Conservation (phyloP, 2,797 vertebrate species). For the Knipowitschia caucasica region DNA sequence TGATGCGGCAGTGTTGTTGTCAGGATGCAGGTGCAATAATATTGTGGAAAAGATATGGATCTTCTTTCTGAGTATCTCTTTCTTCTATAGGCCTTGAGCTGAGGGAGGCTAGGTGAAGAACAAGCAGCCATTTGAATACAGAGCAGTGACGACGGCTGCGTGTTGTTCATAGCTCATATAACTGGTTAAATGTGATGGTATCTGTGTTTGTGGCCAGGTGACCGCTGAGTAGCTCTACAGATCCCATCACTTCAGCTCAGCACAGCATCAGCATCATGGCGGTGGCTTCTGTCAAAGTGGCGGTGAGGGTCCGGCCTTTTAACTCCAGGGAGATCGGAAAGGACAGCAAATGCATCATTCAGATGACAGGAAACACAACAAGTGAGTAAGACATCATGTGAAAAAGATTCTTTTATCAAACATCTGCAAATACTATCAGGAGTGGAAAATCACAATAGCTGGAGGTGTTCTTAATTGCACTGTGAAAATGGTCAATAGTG, state of each 20-base stretch:
- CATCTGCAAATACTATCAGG: too few relatives aligned
- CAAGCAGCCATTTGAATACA: conserved; percentile 68
- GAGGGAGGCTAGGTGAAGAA: conserved; percentile 24
- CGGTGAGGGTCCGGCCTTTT: conserved; percentile 95
- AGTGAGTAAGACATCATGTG: conserved; percentile 79
- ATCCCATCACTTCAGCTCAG: conserved; percentile 40
- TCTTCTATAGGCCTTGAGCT: conserved; percentile 37
- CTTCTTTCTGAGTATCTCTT: not conserved
- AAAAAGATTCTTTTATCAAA: not conserved
- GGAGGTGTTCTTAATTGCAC: not conserved
- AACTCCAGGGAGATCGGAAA: conserved; percentile 93
- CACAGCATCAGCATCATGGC: conserved; percentile 77
- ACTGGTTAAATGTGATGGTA: not conserved
- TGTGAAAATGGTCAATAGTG: not conserved
- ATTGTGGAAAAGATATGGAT: not conserved
- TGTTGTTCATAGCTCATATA: conserved; percentile 21
- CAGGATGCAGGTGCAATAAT: too few relatives aligned
- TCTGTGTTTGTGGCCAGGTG: conserved; percentile 51
- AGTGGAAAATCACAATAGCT: not conserved
- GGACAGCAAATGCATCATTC: conserved; percentile 97
- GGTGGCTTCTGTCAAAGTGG: conserved; percentile 94
- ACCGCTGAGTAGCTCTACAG: conserved; percentile 46
- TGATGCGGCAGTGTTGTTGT: too few relatives aligned
- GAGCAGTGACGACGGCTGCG: conserved; percentile 24
- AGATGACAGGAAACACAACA: conserved; percentile 96